Evolutionary conservation across 2,797 vertebrate genomes (phyloP), one percentile per base, ranked within the genome.

Genomic region (Liparis tanakae): DNA sequence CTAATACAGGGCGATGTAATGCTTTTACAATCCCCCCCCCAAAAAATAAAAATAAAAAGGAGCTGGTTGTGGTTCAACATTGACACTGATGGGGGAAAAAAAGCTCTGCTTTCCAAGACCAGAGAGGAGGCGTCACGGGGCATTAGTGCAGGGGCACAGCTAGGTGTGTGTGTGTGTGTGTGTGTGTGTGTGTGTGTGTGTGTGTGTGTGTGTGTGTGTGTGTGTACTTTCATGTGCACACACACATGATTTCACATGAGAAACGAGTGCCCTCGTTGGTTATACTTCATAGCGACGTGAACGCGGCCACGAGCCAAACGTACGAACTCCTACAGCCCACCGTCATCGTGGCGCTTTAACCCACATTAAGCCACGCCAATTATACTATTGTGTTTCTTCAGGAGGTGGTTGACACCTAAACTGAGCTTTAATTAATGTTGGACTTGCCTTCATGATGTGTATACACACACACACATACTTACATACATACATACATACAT

Each of bases 91-190:
- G 46, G n/a, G n/a, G n/a, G 70, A 73, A 73, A 76, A 64, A 74
- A 55, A 22, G 58, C 71, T 72, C 74, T 68, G 76, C 57, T 61
- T 43, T 73, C 74, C 22, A n/a, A 70, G 74, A 69, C 51, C 60
- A 14, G 55, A 18, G 61, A 74, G 44, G n/a, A 22, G 72, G 61
- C 41, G 80, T 85, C 82, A 67, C 36, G 44, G 76, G 74, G 69
- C 43, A 65, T 77, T 79, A 83, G 75, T 54, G 73, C 37, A 71
- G 53, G 44, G 70, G 48, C 64, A 20, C 41, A 0, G 67, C 46
- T 67, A 7, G 1, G 9, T 67, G 73, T 66, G 46, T 37, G 34
- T 20, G 56, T 39, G 55, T 37, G 56, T 58, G n/a, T 37, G 34
- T 39, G 34, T 54, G 51, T 54, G 51, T 54, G 51, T 30, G 22